Percentiles rank a stretch among this genome's conserved stretches.
Evolutionary conservation across 2,797 vertebrate species (phyloP).

Genomic region (Tinamus major): DNA sequence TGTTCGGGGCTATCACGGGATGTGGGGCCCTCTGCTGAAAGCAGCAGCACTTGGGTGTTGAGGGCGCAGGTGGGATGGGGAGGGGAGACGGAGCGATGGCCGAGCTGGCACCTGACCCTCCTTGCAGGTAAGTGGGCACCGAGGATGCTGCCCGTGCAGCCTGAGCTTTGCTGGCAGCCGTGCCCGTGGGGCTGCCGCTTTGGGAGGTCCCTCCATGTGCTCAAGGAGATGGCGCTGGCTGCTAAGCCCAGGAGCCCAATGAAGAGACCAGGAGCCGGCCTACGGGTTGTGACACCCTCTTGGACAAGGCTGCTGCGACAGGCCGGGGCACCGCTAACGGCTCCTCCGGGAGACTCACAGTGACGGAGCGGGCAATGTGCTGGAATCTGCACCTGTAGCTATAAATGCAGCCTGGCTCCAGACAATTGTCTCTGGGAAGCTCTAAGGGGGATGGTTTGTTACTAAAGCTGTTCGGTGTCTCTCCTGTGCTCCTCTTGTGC

Average conservation of each 20-base stretch:
- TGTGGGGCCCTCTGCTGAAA: accelerated
- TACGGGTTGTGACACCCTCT: too few species aligned
- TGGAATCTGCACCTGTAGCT: background rate
- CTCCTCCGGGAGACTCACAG: background rate
- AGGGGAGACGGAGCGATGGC: background rate
- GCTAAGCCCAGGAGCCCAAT: too few species aligned
- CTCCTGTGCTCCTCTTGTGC: background rate
- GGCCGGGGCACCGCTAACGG: background rate
- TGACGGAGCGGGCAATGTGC: background rate
- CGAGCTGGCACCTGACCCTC: accelerated
- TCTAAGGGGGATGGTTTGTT: background rate
- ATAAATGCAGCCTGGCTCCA: background rate
- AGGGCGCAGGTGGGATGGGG: background rate
- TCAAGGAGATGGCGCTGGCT: too few species aligned
- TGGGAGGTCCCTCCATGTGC: too few species aligned
- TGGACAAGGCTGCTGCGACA: too few species aligned
- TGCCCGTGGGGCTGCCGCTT: too few species aligned
- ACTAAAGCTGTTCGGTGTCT: background rate
- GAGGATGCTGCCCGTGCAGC: background rate
- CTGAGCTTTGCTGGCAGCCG: too few species aligned
- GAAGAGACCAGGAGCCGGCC: too few species aligned
- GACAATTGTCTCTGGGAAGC: background rate
- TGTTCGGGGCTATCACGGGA: background rate
- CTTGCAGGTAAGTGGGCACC: background rate
- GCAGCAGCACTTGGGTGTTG: background rate